Conservation (phyloP, 2,888 invertebrate genomes). For the Epinotia bilunana region DNA sequence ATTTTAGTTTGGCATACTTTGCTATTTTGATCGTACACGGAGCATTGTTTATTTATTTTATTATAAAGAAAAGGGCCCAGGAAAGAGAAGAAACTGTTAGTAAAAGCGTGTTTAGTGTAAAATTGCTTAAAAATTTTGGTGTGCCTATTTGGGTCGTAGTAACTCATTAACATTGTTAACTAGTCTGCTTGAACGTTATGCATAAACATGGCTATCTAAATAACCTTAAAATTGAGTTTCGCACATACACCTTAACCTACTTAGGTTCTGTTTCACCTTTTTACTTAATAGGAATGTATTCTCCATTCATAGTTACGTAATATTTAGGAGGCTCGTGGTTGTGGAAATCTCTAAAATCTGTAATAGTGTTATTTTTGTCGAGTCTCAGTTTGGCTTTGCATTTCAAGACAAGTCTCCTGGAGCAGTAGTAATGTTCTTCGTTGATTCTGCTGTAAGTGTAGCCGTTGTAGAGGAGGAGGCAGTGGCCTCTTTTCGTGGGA, state of each 20-base stretch:
- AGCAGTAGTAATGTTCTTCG: slow-evolving; percentile 53
- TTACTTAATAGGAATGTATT: slow-evolving; percentile 13
- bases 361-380: slow-evolving; percentile 19
- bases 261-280: not conserved
- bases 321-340: slow-evolving; percentile 44
- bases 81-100: too few relatives aligned
- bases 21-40: too few relatives aligned
- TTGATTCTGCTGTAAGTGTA: slow-evolving; percentile 52
- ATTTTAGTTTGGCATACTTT: too few relatives aligned
- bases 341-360: slow-evolving; percentile 17
- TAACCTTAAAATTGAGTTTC: not conserved
- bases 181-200: too few relatives aligned
- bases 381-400: slow-evolving; percentile 34
- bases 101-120: too few relatives aligned
- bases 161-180: too few relatives aligned
- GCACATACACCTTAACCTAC: too few relatives aligned
- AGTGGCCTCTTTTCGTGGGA: slow-evolving; percentile 46
- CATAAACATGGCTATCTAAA: not conserved
- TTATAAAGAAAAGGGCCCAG: too few relatives aligned
- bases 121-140: too few relatives aligned
- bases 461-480: slow-evolving; percentile 51
- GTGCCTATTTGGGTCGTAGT: too few relatives aligned
- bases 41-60: too few relatives aligned
- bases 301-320: not conserved
- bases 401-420: slow-evolving; percentile 46